Evolutionary conservation across 92 coral and sea anemone genomes (phyloP).

Genomic region (Muricea muricata): DNA sequence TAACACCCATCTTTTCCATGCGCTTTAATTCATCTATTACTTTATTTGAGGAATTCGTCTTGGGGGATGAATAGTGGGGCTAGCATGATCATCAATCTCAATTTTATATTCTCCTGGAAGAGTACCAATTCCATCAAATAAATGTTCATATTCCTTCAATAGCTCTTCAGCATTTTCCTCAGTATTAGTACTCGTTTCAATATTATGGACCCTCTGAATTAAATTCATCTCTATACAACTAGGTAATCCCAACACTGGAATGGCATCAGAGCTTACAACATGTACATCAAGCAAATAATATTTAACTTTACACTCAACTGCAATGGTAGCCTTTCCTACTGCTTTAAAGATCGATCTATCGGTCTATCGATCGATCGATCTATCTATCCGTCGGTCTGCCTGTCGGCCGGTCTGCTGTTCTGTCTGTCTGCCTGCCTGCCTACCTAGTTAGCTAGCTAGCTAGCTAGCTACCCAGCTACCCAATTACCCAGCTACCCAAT

Average conservation of each 20-base stretch:
- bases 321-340: slow-evolving; percentile 46
- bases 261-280: slow-evolving; percentile 34
- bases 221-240: slow-evolving; percentile 25
- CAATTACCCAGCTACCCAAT: too few relatives aligned
- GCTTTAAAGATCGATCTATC: too few relatives aligned
- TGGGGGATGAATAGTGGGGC: slow-evolving; percentile 29
- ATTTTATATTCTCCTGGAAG: slow-evolving; percentile 38
- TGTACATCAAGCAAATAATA: slow-evolving; percentile 36
- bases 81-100: slow-evolving; percentile 5
- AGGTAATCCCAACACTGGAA: slow-evolving; percentile 26
- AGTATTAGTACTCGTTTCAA: slow-evolving; percentile 17
- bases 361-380: too few relatives aligned
- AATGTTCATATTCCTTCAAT: slow-evolving; percentile 20
- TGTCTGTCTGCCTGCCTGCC: too few relatives aligned
- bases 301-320: slow-evolving; percentile 9
- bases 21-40: slow-evolving; percentile 21
- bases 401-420: too few relatives aligned
- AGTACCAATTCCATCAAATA: slow-evolving; percentile 32
- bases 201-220: slow-evolving; percentile 21
- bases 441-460: too few relatives aligned
- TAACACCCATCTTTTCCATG: slow-evolving; percentile 28
- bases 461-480: too few relatives aligned
- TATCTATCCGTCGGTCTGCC: too few relatives aligned
- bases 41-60: slow-evolving; percentile 22
- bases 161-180: background rate